phyloP scores from a whole-genome alignment of 2,797 vertebrate genomes.

The Eospalax fontanierii region DNA sequence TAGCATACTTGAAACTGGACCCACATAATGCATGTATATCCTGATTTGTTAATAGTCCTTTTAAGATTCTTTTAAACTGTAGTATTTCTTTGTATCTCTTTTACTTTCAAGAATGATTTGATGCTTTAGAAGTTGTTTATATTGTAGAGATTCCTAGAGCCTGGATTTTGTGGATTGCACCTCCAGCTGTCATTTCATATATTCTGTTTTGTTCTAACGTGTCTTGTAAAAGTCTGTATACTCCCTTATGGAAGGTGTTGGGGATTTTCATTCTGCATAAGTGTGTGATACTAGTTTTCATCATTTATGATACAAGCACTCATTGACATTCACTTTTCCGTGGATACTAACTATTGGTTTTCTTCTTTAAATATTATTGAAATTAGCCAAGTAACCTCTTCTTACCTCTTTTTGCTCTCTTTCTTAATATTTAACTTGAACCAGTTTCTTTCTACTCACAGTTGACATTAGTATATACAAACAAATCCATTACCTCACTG shows the following conservation, averaged over 20 bases:
- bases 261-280: too few species aligned
- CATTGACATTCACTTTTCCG: background rate
- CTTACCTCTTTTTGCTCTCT: background rate
- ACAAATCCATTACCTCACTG: background rate
- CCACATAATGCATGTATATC: conserved; percentile 13
- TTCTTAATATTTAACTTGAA: background rate
- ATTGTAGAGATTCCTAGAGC: background rate
- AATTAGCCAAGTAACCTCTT: conserved; percentile 37
- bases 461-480: conserved; percentile 3
- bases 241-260: background rate
- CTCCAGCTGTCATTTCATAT: background rate
- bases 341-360: background rate
- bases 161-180: background rate
- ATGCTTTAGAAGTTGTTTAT: background rate
- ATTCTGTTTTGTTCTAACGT: background rate
- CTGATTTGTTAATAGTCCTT: background rate
- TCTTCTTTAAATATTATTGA: background rate
- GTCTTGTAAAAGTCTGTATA: background rate
- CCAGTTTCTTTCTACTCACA: background rate
- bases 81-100: conserved; percentile 20
- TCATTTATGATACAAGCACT: background rate
- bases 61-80: background rate
- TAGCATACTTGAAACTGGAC: conserved; percentile 37
- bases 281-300: background rate
- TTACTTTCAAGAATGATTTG: background rate